A percentile compares a stretch with the other conserved stretches of the same genome.
Conservation (phyloP, 2,888 invertebrate genomes). For the Thysanoteuthis rhombus region DNA sequence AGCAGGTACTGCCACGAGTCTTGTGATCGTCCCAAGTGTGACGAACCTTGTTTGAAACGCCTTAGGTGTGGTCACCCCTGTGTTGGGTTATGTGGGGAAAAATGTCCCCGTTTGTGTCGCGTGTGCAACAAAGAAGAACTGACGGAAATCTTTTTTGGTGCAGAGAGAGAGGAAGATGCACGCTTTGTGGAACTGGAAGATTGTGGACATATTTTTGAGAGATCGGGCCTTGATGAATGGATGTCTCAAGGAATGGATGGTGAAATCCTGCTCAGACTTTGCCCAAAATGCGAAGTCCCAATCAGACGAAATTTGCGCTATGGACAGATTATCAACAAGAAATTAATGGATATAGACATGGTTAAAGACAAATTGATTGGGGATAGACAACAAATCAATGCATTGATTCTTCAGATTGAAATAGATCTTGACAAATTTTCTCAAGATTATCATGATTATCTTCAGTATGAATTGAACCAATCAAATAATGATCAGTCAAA, state of each 20-base stretch:
- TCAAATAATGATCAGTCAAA: not conserved
- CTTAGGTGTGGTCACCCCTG: conserved; percentile 73
- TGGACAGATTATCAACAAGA: conserved; percentile 71
- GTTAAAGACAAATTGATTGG: conserved; percentile 53
- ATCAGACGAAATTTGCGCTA: conserved; percentile 74
- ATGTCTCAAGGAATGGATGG: conserved; percentile 68
- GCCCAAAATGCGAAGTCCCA: conserved; percentile 74
- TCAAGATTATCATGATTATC: not conserved
- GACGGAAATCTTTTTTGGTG: conserved; percentile 68
- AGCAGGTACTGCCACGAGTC: conserved; percentile 62
- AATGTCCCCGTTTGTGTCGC: conserved; percentile 74
- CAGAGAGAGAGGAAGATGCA: conserved; percentile 72
- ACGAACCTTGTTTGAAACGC: conserved; percentile 60
- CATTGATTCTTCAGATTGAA: not conserved
- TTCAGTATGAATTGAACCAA: not conserved
- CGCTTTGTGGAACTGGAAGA: conserved; percentile 61
- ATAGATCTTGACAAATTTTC: not conserved
- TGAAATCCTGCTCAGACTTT: conserved; percentile 63
- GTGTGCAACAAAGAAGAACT: conserved; percentile 69
- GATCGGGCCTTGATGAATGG: conserved; percentile 64
- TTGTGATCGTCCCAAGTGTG: conserved; percentile 65
- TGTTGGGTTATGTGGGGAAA: conserved; percentile 80
- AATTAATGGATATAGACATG: conserved; percentile 61
- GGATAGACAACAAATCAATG: conserved; percentile 29
- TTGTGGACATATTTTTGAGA: conserved; percentile 66